Conservation (phyloP, 2,113 vertebrate genomes). For the Mirounga angustirostris region DNA sequence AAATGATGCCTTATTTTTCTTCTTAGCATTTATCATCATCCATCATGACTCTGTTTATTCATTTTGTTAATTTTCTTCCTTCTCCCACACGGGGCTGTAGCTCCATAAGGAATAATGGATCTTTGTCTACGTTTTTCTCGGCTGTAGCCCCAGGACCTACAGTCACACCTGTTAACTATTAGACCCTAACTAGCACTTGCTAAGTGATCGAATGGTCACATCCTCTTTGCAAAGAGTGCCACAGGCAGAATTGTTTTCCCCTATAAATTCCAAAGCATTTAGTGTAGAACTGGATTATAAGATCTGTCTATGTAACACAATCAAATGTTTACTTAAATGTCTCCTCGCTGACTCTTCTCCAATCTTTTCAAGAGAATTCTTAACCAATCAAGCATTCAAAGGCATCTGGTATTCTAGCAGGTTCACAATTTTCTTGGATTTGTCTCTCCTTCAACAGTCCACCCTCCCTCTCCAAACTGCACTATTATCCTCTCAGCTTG, state of each 20-base stretch:
- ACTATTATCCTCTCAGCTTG: not conserved
- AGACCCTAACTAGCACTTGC: not conserved
- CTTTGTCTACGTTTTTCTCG: not conserved
- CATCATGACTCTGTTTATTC: not conserved
- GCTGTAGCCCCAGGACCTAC: not conserved
- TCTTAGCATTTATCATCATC: not conserved
- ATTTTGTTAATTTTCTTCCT: conserved; percentile 33
- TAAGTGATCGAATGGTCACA: not conserved
- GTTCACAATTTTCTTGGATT: conserved; percentile 21
- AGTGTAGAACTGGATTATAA: conserved; percentile 12
- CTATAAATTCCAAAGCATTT: not conserved
- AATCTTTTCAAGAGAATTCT: not conserved
- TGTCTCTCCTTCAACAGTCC: not conserved
- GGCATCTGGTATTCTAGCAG: not conserved
- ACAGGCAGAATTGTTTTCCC: not conserved
- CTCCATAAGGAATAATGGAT: not conserved
- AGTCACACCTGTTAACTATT: not conserved
- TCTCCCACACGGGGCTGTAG: not conserved
- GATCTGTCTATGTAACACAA: not conserved
- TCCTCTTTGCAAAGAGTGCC: not conserved
- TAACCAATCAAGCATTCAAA: not conserved
- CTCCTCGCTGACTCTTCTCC: not conserved
- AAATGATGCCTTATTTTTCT: conserved; percentile 25
- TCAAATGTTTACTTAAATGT: not conserved
- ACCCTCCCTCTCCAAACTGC: not conserved